Conservation (phyloP, 2,888 invertebrate species). For the Cotesia congregata region DNA sequence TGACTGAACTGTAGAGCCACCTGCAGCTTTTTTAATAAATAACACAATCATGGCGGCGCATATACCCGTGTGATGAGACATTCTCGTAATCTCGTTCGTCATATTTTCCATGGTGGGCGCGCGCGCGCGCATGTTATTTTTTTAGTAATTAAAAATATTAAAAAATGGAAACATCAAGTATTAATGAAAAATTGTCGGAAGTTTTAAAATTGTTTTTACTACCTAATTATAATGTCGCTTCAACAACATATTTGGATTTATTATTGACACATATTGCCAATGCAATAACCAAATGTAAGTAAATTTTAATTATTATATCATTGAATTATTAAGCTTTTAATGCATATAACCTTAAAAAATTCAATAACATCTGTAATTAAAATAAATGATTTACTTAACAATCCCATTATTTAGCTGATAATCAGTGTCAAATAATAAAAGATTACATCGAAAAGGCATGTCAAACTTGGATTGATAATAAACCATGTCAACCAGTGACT, state of each 20-base stretch:
- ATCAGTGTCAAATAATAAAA: constrained; percentile 51
- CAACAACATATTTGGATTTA: constrained; percentile 65
- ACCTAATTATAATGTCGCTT: constrained; percentile 73
- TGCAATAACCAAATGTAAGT: constrained; percentile 53
- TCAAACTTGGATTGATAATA: constrained; percentile 56
- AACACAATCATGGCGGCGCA: too few species aligned
- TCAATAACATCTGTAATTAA: not conserved
- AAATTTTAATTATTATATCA: not conserved
- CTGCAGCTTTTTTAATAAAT: too few species aligned
- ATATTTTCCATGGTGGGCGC: too few species aligned
- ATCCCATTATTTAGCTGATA: constrained; percentile 20
- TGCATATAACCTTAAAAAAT: constrained; percentile 22
- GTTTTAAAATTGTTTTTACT: constrained; percentile 75
- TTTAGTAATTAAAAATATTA: not conserved
- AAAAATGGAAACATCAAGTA: constrained; percentile 47
- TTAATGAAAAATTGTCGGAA: constrained; percentile 73
- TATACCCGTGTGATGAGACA: too few species aligned
- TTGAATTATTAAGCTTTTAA: not conserved
- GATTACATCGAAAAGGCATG: constrained; percentile 61
- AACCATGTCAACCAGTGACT: constrained; percentile 71
- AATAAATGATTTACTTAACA: not conserved
- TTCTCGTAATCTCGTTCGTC: too few species aligned
- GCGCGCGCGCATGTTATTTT: not conserved
- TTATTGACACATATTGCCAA: constrained; percentile 61
- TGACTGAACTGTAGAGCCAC: too few species aligned